Evolutionary conservation across 2,797 vertebrate genomes (phyloP).

Genomic region (Xenops minutus): DNA sequence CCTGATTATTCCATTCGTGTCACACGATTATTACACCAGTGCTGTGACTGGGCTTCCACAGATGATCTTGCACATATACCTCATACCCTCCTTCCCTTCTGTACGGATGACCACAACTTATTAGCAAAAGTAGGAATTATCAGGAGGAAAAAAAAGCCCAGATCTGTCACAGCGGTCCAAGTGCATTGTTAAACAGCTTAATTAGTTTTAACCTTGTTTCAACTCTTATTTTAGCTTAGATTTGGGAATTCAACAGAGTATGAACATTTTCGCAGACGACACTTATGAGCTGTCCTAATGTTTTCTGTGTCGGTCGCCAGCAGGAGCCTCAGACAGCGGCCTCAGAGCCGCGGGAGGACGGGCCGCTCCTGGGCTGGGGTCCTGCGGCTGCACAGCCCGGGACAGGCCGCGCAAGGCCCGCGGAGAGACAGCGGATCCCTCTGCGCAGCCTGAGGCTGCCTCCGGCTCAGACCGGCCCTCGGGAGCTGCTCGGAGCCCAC

Average conservation of each 20-base stretch:
- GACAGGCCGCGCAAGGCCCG: not conserved
- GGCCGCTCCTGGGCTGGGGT: not conserved
- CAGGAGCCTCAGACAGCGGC: not conserved
- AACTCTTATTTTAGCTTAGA: not conserved
- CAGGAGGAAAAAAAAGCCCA: too few relatives aligned
- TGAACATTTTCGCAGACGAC: fast-evolving
- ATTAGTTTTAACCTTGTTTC: not conserved
- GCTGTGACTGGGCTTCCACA: fast-evolving
- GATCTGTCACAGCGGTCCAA: not conserved
- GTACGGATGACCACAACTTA: not conserved
- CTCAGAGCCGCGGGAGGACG: not conserved
- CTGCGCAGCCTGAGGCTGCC: not conserved
- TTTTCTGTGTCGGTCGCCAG: not conserved
- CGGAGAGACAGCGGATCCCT: too few relatives aligned
- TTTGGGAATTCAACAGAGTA: not conserved
- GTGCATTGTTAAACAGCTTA: not conserved
- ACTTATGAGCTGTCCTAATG: not conserved
- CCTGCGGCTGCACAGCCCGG: not conserved
- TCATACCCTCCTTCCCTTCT: not conserved
- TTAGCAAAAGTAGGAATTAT: not conserved
- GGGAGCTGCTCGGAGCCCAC: fast-evolving
- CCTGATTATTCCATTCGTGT: not conserved
- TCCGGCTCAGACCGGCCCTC: fast-evolving
- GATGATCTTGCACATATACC: fast-evolving
- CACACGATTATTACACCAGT: too few relatives aligned